A percentile compares a stretch with the other conserved stretches of the same genome.
Conservation (phyloP, 2,113 vertebrate species). For the Murina feae region DNA sequence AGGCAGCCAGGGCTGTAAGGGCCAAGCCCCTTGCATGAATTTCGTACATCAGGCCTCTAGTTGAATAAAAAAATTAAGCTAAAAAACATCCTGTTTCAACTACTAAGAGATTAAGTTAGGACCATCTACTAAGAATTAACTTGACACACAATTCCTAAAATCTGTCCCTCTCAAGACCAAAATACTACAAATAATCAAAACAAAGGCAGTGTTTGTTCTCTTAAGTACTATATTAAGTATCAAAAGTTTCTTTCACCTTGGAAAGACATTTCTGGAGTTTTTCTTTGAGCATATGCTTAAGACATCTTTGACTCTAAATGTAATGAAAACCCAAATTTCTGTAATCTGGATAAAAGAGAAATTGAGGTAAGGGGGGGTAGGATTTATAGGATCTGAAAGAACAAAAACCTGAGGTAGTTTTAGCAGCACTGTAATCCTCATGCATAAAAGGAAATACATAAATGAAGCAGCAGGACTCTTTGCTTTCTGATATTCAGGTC, state of each 20-base stretch:
- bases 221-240: neutral
- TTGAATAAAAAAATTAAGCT: conserved; percentile 2
- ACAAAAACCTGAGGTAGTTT: rapidly evolving
- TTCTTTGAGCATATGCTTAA: neutral
- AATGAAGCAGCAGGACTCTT: rapidly evolving
- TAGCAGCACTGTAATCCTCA: neutral
- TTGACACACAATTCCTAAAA: neutral
- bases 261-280: neutral
- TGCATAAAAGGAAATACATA: rapidly evolving
- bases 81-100: conserved; percentile 29
- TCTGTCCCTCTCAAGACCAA: neutral
- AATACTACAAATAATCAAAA: conserved; percentile 9
- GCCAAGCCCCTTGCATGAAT: no score
- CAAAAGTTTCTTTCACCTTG: conserved; percentile 8
- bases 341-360: neutral
- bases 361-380: rapidly evolving
- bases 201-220: conserved; percentile 38
- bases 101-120: neutral
- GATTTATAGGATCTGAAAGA: neutral
- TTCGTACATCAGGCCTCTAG: no score
- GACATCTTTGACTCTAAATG: neutral
- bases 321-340: neutral
- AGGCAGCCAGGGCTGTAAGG: no score
- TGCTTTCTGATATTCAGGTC: neutral
- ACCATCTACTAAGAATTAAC: conserved; percentile 1